phyloP scores from a whole-genome alignment of 2,113 vertebrate genomes.

The Semnornis frantzii region DNA sequence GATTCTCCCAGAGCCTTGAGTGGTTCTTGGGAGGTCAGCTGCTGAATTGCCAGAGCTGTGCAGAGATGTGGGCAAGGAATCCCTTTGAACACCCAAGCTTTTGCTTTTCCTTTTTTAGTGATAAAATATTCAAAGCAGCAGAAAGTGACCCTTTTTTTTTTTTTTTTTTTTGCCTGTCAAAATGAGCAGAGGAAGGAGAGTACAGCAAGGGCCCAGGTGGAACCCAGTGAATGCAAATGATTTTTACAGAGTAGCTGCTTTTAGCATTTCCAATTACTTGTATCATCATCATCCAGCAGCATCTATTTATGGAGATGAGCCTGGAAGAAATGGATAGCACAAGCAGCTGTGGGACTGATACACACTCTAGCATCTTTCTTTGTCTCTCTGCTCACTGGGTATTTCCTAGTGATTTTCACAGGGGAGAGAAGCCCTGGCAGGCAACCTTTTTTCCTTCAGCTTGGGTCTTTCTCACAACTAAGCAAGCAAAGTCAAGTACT shows the following conservation, averaged over 20 bases:
- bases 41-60: neutral
- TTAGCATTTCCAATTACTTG: constrained; percentile 29
- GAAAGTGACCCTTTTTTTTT: constrained; percentile 24
- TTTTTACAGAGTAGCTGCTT: constrained; percentile 40
- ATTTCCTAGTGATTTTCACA: neutral
- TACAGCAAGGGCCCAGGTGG: constrained; percentile 8
- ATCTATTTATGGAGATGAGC: neutral
- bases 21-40: constrained; percentile 8
- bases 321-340: neutral
- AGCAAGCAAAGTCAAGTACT: neutral
- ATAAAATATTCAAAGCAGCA: constrained; percentile 43
- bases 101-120: constrained; percentile 14
- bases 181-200: neutral
- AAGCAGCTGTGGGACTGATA: neutral
- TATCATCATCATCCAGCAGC: neutral
- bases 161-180: neutral
- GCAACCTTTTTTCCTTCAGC: neutral
- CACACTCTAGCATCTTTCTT: neutral
- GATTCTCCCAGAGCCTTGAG: constrained; percentile 21
- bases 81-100: constrained; percentile 41
- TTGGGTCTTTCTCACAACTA: neutral
- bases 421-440: neutral
- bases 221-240: constrained; percentile 37
- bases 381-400: neutral
- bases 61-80: neutral